Percentiles rank a stretch among this genome's conserved stretches.
Evolutionary conservation across 2,113 vertebrate species (phyloP).

Genomic region (Lepidothrix coronata): DNA sequence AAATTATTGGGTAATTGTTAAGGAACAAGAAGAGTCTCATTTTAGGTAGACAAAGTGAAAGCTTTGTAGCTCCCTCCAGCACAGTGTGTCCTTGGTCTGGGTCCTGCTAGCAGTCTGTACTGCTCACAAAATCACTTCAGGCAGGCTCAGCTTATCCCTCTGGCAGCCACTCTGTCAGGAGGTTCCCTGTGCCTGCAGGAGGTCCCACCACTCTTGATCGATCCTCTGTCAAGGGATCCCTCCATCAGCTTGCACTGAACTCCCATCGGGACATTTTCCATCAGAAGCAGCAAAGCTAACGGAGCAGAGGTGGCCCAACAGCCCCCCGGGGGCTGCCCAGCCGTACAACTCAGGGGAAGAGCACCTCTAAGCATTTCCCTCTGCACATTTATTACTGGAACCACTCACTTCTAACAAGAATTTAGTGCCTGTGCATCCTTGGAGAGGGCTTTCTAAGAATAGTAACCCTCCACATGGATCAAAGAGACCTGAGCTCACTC

Average conservation of each 20-base stretch:
- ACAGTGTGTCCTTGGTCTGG: neutral
- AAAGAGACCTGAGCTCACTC: neutral
- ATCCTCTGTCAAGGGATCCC: neutral
- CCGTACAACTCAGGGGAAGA: neutral
- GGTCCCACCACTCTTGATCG: neutral
- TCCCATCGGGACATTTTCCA: neutral
- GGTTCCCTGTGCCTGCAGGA: neutral
- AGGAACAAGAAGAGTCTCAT: neutral
- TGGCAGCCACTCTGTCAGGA: neutral
- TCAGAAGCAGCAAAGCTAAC: neutral
- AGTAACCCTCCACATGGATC: neutral
- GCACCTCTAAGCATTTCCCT: neutral
- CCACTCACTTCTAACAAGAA: neutral
- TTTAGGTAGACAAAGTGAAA: neutral
- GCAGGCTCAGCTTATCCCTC: neutral
- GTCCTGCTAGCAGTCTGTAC: neutral
- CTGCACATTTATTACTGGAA: neutral
- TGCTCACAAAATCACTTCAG: neutral
- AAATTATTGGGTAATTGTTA: neutral
- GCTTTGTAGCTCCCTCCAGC: neutral
- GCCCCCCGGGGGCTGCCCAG: neutral
- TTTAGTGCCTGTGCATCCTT: neutral
- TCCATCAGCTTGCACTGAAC: neutral
- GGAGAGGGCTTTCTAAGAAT: neutral
- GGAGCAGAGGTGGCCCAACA: neutral